Conservation (phyloP, 2,797 vertebrate genomes). For the Malacoraja senta region DNA sequence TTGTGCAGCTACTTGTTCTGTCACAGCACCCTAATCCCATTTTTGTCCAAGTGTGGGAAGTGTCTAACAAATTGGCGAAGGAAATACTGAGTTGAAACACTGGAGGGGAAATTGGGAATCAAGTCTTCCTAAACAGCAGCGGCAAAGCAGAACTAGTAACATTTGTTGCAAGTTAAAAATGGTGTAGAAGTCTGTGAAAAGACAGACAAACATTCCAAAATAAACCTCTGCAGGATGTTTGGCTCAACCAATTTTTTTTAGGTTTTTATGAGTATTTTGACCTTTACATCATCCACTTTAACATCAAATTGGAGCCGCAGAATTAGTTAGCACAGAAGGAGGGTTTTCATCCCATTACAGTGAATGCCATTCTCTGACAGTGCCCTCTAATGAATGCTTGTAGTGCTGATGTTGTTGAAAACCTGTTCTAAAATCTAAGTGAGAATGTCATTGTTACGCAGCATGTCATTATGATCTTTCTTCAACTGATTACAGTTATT, state of each 20-base stretch:
- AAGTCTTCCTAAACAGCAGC: not conserved
- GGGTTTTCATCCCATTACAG: not conserved
- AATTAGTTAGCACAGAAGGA: not conserved
- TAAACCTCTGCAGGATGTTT: not conserved
- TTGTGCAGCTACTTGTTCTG: not conserved
- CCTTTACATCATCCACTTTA: not conserved
- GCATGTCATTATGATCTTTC: not conserved
- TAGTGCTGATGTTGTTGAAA: not conserved
- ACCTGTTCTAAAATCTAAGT: not conserved
- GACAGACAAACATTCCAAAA: not conserved
- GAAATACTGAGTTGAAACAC: not conserved
- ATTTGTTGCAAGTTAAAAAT: not conserved
- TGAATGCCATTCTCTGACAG: not conserved
- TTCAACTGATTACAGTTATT: not conserved
- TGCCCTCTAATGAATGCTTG: not conserved
- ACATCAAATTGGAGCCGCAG: not conserved
- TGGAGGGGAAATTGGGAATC: not conserved
- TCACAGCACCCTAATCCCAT: not conserved
- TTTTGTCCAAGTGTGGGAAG: not conserved
- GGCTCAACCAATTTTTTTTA: not conserved
- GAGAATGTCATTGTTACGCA: not conserved
- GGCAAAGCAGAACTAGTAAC: not conserved
- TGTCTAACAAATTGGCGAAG: not conserved
- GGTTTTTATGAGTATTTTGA: not conserved
- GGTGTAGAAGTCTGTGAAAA: not conserved